Conservation (phyloP, 2,888 invertebrate genomes). For the Lampropteryx suffumata region DNA sequence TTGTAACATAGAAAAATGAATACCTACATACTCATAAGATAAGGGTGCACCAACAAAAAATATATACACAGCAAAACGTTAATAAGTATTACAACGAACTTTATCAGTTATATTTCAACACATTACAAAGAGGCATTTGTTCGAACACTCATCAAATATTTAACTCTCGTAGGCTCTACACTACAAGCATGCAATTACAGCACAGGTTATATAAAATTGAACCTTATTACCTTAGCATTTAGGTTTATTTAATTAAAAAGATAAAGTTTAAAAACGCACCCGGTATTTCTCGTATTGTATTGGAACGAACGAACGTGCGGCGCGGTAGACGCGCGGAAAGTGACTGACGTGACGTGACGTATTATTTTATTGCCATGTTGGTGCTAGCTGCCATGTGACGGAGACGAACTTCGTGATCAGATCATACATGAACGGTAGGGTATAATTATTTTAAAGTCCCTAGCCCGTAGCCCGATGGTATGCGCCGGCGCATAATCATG, state of each 20-base stretch:
- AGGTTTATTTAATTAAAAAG: constrained; percentile 29
- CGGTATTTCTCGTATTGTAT: constrained; percentile 44
- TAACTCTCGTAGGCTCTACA: constrained; percentile 33
- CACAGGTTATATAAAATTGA: constrained; percentile 16
- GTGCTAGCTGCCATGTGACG: constrained; percentile 68
- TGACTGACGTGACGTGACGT: constrained; percentile 50
- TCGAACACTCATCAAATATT: constrained; percentile 44
- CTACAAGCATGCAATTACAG: constrained; percentile 32
- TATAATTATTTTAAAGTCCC: neutral
- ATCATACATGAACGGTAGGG: constrained; percentile 40
- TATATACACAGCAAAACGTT: too few relatives aligned
- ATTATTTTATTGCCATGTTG: constrained; percentile 61
- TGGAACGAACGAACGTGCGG: constrained; percentile 53
- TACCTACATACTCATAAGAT: too few relatives aligned
- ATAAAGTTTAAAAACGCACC: constrained; percentile 57
- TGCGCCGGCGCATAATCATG: constrained; percentile 29
- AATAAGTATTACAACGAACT: constrained; percentile 2
- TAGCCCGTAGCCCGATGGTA: constrained; percentile 16
- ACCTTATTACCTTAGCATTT: constrained; percentile 22
- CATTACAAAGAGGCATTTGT: constrained; percentile 40
- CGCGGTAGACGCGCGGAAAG: constrained; percentile 67
- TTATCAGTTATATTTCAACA: constrained; percentile 23
- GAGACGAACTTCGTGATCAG: constrained; percentile 63
- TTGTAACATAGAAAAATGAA: too few relatives aligned
- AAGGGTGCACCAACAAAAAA: too few relatives aligned